Evolutionary conservation across 2,113 vertebrate species (phyloP).

Genomic region (Entelurus aequoreus): DNA sequence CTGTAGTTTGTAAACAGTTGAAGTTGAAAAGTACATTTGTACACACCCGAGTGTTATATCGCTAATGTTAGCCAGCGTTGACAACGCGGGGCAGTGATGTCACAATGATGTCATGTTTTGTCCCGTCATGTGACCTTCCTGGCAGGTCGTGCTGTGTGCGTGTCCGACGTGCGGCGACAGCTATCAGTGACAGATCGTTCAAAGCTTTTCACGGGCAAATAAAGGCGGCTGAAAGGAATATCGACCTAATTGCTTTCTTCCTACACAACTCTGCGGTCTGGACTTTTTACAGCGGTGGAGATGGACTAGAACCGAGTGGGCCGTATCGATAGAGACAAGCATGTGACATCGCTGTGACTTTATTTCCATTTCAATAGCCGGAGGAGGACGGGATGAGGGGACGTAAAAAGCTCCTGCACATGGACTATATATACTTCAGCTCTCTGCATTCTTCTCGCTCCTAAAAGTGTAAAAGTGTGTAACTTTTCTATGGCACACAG

Average conservation of each 20-base stretch:
- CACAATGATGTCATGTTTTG: too few species aligned
- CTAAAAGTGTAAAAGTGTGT: too few species aligned
- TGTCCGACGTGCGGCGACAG: conserved; percentile 66
- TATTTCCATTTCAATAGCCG: not conserved
- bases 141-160: conserved; percentile 4
- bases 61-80: too few species aligned
- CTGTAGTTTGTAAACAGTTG: too few species aligned
- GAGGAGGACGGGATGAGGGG: not conserved
- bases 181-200: conserved; percentile 83
- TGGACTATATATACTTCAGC: too few species aligned
- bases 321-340: not conserved
- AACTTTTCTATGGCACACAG: too few species aligned
- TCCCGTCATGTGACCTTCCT: conserved; percentile 13
- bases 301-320: not conserved
- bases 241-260: conserved; percentile 89
- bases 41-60: too few species aligned
- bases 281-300: not conserved
- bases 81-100: too few species aligned
- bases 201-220: conserved; percentile 80
- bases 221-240: conserved; percentile 88
- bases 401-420: too few species aligned
- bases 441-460: too few species aligned
- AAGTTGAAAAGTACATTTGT: too few species aligned
- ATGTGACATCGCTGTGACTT: conserved; percentile 1
- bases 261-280: not conserved